A percentile compares a stretch with the other conserved stretches of the same genome.
phyloP scores from a whole-genome alignment of 2,797 vertebrate genomes.

The Anguilla megastoma region DNA sequence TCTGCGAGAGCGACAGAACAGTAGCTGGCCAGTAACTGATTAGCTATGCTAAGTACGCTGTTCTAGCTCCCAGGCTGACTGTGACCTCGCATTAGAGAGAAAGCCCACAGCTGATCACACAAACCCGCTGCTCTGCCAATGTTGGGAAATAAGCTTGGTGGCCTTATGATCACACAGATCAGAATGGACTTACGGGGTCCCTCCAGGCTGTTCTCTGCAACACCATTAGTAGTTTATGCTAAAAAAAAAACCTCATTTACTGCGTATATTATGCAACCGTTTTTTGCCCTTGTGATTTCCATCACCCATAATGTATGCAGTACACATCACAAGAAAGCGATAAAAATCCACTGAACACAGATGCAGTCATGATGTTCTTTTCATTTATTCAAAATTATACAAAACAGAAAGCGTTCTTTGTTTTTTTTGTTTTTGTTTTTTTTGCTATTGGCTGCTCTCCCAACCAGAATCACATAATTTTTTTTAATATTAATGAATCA shows the following conservation, averaged over 20 bases:
- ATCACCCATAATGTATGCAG: not conserved
- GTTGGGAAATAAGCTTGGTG: not conserved
- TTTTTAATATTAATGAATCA: too few species aligned
- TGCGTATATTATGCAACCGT: not conserved
- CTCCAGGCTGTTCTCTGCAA: not conserved
- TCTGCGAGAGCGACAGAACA: too few species aligned
- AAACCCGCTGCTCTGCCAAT: not conserved
- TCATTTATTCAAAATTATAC: not conserved
- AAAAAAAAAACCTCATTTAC: not conserved
- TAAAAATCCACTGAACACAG: not conserved
- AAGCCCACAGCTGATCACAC: not conserved
- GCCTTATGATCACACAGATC: not conserved
- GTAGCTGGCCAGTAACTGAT: not conserved
- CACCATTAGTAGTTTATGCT: not conserved
- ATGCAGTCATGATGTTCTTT: not conserved
- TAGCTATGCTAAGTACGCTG: not conserved
- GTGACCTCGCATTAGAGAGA: not conserved
- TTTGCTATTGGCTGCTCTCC: not conserved
- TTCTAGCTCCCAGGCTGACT: not conserved
- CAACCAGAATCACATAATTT: not conserved
- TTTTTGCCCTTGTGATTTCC: too few species aligned
- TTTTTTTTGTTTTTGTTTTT: too few species aligned
- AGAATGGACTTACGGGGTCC: not conserved
- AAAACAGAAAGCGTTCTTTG: not conserved
- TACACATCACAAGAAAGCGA: not conserved